Evolutionary conservation across 92 coral and sea anemone species (phyloP).

Genomic region (Heliopora coerulea): DNA sequence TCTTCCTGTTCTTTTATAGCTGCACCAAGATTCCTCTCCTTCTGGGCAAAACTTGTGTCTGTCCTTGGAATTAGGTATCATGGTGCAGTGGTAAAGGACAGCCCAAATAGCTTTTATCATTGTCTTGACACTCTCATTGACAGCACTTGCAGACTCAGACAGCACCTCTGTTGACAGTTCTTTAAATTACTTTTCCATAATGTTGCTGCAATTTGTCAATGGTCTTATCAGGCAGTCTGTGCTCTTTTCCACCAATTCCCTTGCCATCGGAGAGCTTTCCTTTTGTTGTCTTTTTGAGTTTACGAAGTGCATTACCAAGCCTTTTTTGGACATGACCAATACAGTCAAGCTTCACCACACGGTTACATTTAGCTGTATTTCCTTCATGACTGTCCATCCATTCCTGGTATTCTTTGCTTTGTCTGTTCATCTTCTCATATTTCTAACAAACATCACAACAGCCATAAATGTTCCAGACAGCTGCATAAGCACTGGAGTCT

Average conservation of each 20-base stretch:
- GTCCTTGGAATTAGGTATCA: too few species aligned
- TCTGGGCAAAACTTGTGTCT: too few species aligned
- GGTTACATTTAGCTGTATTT: constrained; percentile 40
- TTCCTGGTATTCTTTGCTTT: constrained; percentile 26
- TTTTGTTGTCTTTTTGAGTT: constrained; percentile 43
- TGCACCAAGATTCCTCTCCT: too few species aligned
- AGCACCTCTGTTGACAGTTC: constrained; percentile 1
- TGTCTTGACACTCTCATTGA: neutral
- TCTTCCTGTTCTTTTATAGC: too few species aligned
- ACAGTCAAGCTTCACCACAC: constrained; percentile 47
- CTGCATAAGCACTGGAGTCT: constrained; percentile 47
- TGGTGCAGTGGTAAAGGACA: too few species aligned
- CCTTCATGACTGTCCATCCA: constrained; percentile 40
- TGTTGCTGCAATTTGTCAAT: constrained; percentile 20
- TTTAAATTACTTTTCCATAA: constrained; percentile 4
- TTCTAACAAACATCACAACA: constrained; percentile 36
- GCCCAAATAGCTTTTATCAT: too few species aligned
- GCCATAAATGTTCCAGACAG: constrained; percentile 49
- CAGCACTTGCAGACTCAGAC: neutral
- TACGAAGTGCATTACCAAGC: constrained; percentile 25
- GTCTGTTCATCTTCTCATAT: constrained; percentile 38
- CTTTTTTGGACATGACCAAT: constrained; percentile 40
- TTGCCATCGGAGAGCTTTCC: constrained; percentile 46
- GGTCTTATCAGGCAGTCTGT: constrained; percentile 26
- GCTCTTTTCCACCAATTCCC: constrained; percentile 36